These are phyloP conservation scores for Pogonophryne albipinna DNA, from an alignment of 2,797 vertebrate species.

Conservation along the genomic window DNA sequence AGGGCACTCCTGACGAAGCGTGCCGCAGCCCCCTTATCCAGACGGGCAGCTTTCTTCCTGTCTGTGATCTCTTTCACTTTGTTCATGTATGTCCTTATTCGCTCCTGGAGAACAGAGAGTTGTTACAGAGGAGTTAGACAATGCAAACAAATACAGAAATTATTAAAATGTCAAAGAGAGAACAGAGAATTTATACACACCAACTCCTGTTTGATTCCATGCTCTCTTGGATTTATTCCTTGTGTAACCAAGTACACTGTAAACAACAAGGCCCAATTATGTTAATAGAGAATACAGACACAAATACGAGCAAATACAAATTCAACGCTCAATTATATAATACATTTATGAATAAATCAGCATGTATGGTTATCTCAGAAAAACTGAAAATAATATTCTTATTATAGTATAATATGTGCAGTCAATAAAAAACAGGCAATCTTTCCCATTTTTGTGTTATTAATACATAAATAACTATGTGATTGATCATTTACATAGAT, in stretches of 20 bases:
- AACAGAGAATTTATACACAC: conserved; percentile 77
- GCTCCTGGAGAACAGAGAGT: conserved; percentile 84
- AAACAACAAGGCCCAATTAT: conserved; percentile 47
- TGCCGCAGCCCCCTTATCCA: conserved; percentile 91
- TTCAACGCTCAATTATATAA: neutral
- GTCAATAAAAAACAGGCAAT: neutral
- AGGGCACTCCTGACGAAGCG: conserved; percentile 93
- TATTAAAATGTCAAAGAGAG: neutral
- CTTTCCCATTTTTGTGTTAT: neutral
- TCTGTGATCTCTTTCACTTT: conserved; percentile 95
- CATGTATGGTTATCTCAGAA: neutral
- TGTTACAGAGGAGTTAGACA: neutral
- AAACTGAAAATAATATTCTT: neutral
- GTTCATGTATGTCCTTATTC: conserved; percentile 96
- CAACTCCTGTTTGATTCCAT: conserved; percentile 96
- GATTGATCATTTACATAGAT: too few relatives aligned
- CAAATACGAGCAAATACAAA: neutral
- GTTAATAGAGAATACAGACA: neutral
- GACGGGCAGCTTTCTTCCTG: conserved; percentile 91
- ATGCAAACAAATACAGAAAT: neutral
- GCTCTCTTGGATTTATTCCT: conserved; percentile 96
- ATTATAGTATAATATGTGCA: neutral
- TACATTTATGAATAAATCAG: neutral
- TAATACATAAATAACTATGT: too few relatives aligned
- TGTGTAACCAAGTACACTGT: conserved; percentile 94